Percentiles rank a stretch among this genome's conserved stretches.
phyloP scores from a whole-genome alignment of 2,113 vertebrate species.

The Perca fluviatilis region DNA sequence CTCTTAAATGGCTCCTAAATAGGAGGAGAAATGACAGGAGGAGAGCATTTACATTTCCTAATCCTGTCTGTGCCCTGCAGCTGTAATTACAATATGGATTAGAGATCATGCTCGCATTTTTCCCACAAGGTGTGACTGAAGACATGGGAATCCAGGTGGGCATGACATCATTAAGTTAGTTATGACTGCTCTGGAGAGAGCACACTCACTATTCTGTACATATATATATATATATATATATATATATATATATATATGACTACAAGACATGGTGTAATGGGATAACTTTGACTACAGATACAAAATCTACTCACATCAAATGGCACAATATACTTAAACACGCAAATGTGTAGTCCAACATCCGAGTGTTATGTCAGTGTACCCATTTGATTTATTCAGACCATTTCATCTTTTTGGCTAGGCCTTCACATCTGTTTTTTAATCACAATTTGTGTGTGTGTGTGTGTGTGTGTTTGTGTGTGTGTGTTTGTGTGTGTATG shows the following conservation, averaged over 20 bases:
- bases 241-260: not conserved
- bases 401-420: constrained; percentile 63
- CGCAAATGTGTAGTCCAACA: constrained; percentile 26
- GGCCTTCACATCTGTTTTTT: constrained; percentile 72
- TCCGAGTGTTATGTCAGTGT: constrained; percentile 48
- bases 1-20: constrained; percentile 48
- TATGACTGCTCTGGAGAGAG: constrained; percentile 8
- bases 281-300: constrained; percentile 1
- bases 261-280: not conserved
- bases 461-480: constrained; percentile 25
- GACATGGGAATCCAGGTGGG: constrained; percentile 24
- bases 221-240: not conserved
- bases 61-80: constrained; percentile 64
- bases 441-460: constrained; percentile 69
- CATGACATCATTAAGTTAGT: constrained; percentile 43
- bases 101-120: constrained; percentile 36
- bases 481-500: constrained; percentile 9
- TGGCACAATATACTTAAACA: not conserved
- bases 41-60: constrained; percentile 53
- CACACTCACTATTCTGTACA: not conserved
- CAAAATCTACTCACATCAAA: constrained; percentile 21
- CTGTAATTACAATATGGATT: constrained; percentile 71
- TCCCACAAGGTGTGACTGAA: constrained; percentile 27
- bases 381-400: constrained; percentile 52
- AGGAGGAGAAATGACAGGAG: constrained; percentile 46